Base-by-base conservation (phyloP, 2,888 invertebrate species). In the Leucoptera coffeella region DNA sequence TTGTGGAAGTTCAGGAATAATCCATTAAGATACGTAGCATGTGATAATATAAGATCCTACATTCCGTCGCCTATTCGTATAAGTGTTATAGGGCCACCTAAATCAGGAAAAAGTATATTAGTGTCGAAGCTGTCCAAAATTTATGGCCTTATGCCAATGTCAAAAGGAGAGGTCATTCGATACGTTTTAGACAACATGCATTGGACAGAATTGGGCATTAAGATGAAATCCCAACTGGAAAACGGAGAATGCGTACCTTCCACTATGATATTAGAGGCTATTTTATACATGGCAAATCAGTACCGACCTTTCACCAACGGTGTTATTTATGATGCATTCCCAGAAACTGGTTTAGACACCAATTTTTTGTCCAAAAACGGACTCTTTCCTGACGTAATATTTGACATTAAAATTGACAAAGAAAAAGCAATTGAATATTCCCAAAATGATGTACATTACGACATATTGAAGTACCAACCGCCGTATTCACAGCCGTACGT, bases 311-410 rank as follows among this genome's bases (percentile, higher is more conserved):
- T 53, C 3, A 67, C 74, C 2, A 69, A 74, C 37, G 82, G 82
- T n/a, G 62, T 71, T 39, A 46, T 82, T 9, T 57, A 77, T 28
- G 81, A 82, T 41, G 81, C 80, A 2, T 75, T 79, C 45, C 80
- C 79, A 4, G 53, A 59, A 29, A 52, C 50, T 12, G 48, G 64
- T n/a, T 40, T 52, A 22, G 75, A 78, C 44, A 57, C 71, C 8
- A 50, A 55, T 35, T 55, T 67, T 36, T 43, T 80, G 12, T 48
- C 53, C 3, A 58, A 55, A 35, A 31, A 59, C 12, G 75, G 74
- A 14, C 39, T 80, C n/a, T 65, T 74, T 30, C 80, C 82, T 1
- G 60, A 69, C 43, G 42, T 78, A 23, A 50, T 79, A 4, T 50
- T 81, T 25, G 72, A 80, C 41, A 42, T 80, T 10, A 41, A 50